phyloP scores from a whole-genome alignment of 2,888 invertebrate genomes.

The Phengaris arion region DNA sequence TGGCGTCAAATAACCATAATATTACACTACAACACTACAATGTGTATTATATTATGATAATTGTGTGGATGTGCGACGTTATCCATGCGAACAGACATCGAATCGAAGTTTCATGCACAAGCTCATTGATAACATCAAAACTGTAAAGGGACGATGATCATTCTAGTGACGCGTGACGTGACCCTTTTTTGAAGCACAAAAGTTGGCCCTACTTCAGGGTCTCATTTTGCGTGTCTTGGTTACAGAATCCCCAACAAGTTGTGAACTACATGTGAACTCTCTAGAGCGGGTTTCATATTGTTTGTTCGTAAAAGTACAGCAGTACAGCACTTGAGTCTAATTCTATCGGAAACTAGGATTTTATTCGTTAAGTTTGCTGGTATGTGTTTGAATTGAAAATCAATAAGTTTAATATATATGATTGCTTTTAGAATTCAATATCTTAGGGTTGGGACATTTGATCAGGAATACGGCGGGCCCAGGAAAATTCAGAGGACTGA shows the following conservation, averaged over 20 bases:
- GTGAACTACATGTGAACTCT: not conserved
- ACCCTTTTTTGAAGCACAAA: slow-evolving; percentile 12
- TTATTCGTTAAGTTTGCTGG: not conserved
- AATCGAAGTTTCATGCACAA: too few relatives aligned
- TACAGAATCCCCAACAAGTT: not conserved
- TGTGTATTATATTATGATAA: too few relatives aligned
- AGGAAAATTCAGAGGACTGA: too few relatives aligned
- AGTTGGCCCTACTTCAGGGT: not conserved
- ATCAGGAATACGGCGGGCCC: too few relatives aligned
- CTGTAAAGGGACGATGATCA: not conserved
- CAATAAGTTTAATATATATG: not conserved
- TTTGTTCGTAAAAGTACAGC: not conserved
- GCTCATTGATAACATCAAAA: not conserved
- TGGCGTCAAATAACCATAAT: not conserved
- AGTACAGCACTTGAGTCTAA: not conserved
- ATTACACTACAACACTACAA: not conserved
- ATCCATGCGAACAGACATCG: too few relatives aligned
- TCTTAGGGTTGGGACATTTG: not conserved
- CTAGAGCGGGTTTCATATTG: not conserved
- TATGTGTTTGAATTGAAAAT: slow-evolving; percentile 8
- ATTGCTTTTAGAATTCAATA: not conserved
- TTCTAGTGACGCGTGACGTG: too few relatives aligned
- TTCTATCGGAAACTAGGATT: slow-evolving; percentile 2
- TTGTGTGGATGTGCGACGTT: too few relatives aligned
- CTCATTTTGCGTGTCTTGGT: slow-evolving; percentile 1